Percentiles rank a stretch among this genome's conserved stretches.
Conservation (phyloP, 2,888 invertebrate species). For the Dendrolimus houi region DNA sequence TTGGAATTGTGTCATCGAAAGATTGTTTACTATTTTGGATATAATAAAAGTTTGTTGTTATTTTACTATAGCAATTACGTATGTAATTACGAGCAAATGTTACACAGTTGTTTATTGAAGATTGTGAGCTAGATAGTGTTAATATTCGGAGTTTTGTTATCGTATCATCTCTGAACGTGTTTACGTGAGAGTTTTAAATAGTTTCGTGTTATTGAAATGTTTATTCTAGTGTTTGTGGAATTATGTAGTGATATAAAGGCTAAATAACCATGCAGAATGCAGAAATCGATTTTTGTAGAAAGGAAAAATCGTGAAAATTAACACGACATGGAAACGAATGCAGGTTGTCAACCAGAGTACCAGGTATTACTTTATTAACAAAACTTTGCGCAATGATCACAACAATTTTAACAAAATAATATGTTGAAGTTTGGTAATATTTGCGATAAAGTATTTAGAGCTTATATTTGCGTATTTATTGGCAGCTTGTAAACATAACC, state of each 20-base stretch:
- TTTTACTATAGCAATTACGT: slow-evolving; percentile 21
- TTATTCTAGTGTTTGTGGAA: slow-evolving; percentile 27
- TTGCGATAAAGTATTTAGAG: background rate
- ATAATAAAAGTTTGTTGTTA: slow-evolving; percentile 30
- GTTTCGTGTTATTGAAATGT: slow-evolving; percentile 37
- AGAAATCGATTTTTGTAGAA: slow-evolving; percentile 15
- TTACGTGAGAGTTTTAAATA: slow-evolving; percentile 55
- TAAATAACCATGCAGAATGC: slow-evolving; percentile 34
- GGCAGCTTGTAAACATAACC: slow-evolving; percentile 71
- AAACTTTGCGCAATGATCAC: slow-evolving; percentile 3
- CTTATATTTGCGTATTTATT: slow-evolving; percentile 22
- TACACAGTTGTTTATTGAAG: slow-evolving; percentile 8
- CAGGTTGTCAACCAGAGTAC: slow-evolving; percentile 45
- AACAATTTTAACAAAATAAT: background rate
- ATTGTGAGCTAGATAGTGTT: slow-evolving; percentile 7
- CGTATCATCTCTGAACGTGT: slow-evolving; percentile 44
- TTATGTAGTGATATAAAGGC: slow-evolving; percentile 24
- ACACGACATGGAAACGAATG: slow-evolving; percentile 44
- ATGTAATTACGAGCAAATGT: slow-evolving; percentile 1
- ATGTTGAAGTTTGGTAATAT: background rate
- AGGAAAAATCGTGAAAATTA: slow-evolving; percentile 32
- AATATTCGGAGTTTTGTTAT: slow-evolving; percentile 16
- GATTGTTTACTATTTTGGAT: slow-evolving; percentile 71
- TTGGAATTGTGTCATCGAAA: slow-evolving; percentile 62
- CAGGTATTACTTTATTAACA: slow-evolving; percentile 25